phyloP scores from a whole-genome alignment of 1,140 invertebrate genomes.

The Neuroterus valhalla region DNA sequence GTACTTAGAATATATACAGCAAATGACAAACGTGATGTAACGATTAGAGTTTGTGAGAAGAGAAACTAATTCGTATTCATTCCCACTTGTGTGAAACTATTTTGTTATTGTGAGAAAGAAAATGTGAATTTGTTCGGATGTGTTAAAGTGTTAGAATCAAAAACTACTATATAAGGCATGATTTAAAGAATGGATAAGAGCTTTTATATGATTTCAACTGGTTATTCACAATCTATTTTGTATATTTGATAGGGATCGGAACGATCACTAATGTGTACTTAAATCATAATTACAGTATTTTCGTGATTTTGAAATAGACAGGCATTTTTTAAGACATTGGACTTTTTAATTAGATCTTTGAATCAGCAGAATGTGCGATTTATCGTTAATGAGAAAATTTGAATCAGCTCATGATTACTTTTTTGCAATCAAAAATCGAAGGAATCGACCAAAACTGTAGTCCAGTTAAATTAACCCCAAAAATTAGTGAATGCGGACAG shows the following conservation, averaged over 20 bases:
- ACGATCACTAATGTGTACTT: constrained; percentile 13
- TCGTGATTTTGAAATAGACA: constrained; percentile 38
- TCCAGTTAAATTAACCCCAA: no score
- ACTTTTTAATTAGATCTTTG: neutral
- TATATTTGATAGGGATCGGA: no score
- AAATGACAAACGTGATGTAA: constrained; percentile 58
- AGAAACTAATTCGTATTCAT: constrained; percentile 32
- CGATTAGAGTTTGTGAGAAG: constrained; percentile 51
- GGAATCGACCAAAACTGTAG: no score
- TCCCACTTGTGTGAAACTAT: neutral
- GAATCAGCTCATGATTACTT: no score
- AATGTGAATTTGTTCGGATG: no score
- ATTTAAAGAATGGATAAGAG: neutral
- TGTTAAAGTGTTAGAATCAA: neutral
- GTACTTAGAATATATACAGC: constrained; percentile 57
- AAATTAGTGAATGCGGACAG: no score
- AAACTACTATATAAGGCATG: neutral
- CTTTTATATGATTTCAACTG: neutral
- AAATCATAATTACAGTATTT: constrained; percentile 5
- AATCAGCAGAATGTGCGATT: neutral
- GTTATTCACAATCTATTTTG: neutral
- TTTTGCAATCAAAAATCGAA: no score
- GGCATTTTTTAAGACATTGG: constrained; percentile 34
- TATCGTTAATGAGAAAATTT: no score
- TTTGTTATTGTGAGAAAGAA: no score